These are phyloP conservation scores for Hemicrepidius hirtus DNA, from an alignment of 2,888 invertebrate genomes.

Conservation along the genomic window DNA sequence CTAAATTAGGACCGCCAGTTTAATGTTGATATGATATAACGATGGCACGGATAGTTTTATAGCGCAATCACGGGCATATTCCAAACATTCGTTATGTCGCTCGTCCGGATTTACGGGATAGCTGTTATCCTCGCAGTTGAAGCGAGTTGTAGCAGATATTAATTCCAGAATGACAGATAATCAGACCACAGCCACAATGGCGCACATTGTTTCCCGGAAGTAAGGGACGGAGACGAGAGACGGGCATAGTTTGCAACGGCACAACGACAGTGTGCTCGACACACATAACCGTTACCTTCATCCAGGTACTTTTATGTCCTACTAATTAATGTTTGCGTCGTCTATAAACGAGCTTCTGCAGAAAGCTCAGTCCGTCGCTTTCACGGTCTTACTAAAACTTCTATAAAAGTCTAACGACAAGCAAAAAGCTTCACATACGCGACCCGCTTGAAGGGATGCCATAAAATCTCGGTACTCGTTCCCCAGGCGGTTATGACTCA, in stretches of 20 bases:
- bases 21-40: conserved; percentile 55
- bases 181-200: conserved; percentile 59
- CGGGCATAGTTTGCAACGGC: conserved; percentile 37
- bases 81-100: conserved; percentile 60
- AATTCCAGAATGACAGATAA: conserved; percentile 62
- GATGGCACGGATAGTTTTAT: conserved; percentile 60
- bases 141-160: conserved; percentile 61
- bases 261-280: background rate
- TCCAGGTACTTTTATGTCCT: conserved; percentile 49
- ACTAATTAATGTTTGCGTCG: conserved; percentile 48
- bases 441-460: conserved; percentile 53
- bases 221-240: conserved; percentile 50
- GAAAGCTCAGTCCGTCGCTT: conserved; percentile 32
- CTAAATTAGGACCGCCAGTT: conserved; percentile 52
- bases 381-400: conserved; percentile 53
- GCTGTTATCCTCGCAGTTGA: conserved; percentile 60
- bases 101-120: conserved; percentile 60
- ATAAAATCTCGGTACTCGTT: conserved; percentile 66
- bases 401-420: conserved; percentile 57
- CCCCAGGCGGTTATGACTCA: conserved; percentile 66
- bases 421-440: conserved; percentile 53
- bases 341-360: conserved; percentile 45
- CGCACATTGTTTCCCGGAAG: conserved; percentile 55
- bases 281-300: conserved; percentile 49
- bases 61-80: conserved; percentile 60